phyloP scores from a whole-genome alignment of 2,797 vertebrate species.

The Phrynocephalus guinanensis region DNA sequence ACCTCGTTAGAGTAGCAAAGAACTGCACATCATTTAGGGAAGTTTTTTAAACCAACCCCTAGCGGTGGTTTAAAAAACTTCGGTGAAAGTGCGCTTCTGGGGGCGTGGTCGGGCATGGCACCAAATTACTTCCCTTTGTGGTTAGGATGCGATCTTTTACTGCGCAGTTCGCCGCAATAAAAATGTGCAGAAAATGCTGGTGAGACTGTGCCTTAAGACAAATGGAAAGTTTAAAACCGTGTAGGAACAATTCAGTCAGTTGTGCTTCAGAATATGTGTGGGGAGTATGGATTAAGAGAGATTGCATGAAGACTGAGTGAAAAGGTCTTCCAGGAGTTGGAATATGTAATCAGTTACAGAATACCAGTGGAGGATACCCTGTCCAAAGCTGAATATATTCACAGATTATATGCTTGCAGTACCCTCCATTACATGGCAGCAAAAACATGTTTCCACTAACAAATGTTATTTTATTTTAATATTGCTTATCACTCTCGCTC shows the following conservation, averaged over 20 bases:
- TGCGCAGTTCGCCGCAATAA: too few relatives aligned
- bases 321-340: neutral
- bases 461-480: neutral
- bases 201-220: neutral
- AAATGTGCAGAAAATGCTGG: too few relatives aligned
- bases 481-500: neutral
- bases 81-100: too few relatives aligned
- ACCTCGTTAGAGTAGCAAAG: too few relatives aligned
- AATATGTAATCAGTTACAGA: too few relatives aligned
- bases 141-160: too few relatives aligned
- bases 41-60: too few relatives aligned
- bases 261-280: neutral
- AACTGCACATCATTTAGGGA: too few relatives aligned
- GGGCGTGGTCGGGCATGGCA: too few relatives aligned
- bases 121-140: too few relatives aligned
- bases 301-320: neutral
- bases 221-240: neutral
- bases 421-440: constrained; percentile 5
- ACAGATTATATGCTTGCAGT: neutral
- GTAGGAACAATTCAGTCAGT: neutral
- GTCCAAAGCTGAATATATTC: neutral
- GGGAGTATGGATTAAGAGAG: neutral
- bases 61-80: too few relatives aligned
- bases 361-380: neutral
- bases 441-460: neutral